phyloP scores from a whole-genome alignment of 2,797 vertebrate genomes.

The Macropus fuliginosus region DNA sequence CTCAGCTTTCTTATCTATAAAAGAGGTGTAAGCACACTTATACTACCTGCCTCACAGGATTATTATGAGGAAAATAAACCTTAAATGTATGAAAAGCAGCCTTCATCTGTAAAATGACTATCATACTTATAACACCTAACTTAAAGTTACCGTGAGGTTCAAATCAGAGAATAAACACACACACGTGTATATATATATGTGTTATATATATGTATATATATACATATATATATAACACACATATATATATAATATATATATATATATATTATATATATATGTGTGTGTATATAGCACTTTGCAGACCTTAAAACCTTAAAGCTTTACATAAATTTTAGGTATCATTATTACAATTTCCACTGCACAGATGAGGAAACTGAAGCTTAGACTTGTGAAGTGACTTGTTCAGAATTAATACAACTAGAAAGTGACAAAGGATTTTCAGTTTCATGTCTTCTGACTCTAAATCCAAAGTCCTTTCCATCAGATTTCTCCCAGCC shows the following conservation, averaged over 20 bases:
- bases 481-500: background rate
- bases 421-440: constrained; percentile 36
- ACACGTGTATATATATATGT: background rate
- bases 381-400: background rate
- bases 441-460: background rate
- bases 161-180: background rate
- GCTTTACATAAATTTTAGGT: background rate
- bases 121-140: background rate
- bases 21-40: background rate
- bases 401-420: background rate
- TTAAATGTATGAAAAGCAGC: background rate
- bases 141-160: background rate
- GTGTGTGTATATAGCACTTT: background rate
- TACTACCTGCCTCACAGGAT: background rate
- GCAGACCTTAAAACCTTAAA: background rate
- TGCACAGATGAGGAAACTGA: background rate
- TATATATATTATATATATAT: too few species aligned
- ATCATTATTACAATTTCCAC: background rate
- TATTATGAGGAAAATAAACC: background rate
- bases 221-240: too few species aligned
- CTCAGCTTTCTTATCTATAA: background rate
- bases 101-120: background rate
- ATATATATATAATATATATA: too few species aligned
- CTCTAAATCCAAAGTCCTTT: background rate
- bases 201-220: too few species aligned